phyloP scores from a whole-genome alignment of 2,113 vertebrate genomes.

The Dolichallabes microphthalmus region DNA sequence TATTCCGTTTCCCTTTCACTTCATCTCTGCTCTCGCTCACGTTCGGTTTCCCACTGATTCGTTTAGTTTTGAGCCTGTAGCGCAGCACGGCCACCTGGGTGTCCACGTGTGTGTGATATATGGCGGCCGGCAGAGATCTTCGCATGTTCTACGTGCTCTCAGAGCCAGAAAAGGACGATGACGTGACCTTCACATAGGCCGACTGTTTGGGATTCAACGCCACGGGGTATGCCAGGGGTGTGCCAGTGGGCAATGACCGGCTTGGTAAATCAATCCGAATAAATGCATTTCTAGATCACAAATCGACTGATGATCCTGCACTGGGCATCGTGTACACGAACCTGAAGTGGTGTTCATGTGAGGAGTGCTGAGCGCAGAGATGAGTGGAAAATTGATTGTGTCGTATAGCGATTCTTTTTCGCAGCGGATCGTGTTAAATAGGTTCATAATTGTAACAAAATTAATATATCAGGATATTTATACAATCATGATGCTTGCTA shows the following conservation, averaged over 20 bases:
- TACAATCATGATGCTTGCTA: no score
- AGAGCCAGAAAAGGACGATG: neutral
- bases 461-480: no score
- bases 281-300: neutral
- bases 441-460: no score
- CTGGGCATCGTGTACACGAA: neutral
- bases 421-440: no score
- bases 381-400: no score
- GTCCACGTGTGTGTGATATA: neutral
- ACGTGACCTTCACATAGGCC: neutral
- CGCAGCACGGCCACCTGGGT: conserved; percentile 39
- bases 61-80: conserved; percentile 36
- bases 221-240: no score
- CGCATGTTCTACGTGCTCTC: neutral
- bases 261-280: neutral
- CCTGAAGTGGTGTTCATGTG: neutral
- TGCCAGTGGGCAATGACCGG: neutral
- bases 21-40: neutral
- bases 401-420: no score
- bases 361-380: neutral
- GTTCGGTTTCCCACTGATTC: conserved; percentile 39
- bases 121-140: neutral
- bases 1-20: neutral
- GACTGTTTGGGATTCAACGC: neutral
- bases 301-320: neutral